Percentiles rank a stretch among this genome's conserved stretches.
phyloP scores from a whole-genome alignment of 1,140 invertebrate species.

The Trichogramma pretiosum region DNA sequence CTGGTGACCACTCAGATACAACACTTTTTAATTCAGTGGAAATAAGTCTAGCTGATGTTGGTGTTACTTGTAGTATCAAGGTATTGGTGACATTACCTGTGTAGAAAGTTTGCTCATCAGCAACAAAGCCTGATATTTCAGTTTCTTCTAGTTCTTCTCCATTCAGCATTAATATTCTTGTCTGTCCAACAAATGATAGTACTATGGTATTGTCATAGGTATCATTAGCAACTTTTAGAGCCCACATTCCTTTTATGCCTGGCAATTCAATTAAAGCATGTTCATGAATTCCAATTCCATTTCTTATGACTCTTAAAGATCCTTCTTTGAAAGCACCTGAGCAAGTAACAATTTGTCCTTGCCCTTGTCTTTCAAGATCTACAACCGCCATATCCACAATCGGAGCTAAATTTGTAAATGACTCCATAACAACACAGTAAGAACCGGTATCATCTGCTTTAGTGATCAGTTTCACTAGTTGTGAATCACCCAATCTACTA shows the following conservation, averaged over 20 bases:
- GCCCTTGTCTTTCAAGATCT: constrained; percentile 91
- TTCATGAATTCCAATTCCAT: constrained; percentile 96
- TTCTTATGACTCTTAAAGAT: constrained; percentile 90
- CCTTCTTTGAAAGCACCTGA: constrained; percentile 97
- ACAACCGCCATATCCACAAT: constrained; percentile 96
- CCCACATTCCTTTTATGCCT: constrained; percentile 97
- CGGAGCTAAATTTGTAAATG: constrained; percentile 92
- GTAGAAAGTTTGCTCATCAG: constrained; percentile 86
- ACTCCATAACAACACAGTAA: constrained; percentile 91
- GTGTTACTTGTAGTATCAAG: constrained; percentile 76
- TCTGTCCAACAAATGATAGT: constrained; percentile 89
- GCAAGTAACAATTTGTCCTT: constrained; percentile 96
- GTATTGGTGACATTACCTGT: constrained; percentile 81
- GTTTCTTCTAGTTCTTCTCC: constrained; percentile 97
- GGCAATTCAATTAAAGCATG: constrained; percentile 93
- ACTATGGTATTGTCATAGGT: constrained; percentile 82
- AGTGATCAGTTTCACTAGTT: constrained; percentile 84
- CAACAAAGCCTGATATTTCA: constrained; percentile 79
- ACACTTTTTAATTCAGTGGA: constrained; percentile 58
- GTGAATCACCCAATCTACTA: constrained; percentile 92
- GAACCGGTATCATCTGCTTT: constrained; percentile 76
- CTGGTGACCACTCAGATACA: constrained; percentile 70
- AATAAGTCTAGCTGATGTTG: constrained; percentile 60
- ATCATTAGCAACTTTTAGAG: constrained; percentile 63
- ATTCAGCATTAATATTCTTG: constrained; percentile 76